Evolutionary conservation across 2,113 vertebrate species (phyloP).

Genomic region (Candoia aspera): DNA sequence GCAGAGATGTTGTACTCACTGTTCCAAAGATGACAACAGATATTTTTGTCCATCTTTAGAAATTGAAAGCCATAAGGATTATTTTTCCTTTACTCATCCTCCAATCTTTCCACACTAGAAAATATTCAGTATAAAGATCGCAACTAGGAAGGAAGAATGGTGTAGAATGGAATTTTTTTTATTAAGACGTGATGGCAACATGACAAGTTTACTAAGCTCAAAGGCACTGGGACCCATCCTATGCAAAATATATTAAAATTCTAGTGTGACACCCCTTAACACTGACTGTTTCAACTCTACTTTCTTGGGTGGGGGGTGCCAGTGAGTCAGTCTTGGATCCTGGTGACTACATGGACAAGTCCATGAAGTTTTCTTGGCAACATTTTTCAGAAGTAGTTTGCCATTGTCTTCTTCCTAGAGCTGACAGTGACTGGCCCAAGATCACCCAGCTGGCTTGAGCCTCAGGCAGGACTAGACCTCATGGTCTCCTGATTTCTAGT

Average conservation of each 20-base stretch:
- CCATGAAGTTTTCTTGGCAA: neutral
- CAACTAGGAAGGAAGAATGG: neutral
- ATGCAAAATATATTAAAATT: neutral
- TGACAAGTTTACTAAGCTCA: neutral
- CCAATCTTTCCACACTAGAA: neutral
- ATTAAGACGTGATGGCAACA: neutral
- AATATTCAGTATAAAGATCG: constrained; percentile 6
- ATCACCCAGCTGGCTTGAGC: neutral
- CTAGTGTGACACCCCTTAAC: neutral
- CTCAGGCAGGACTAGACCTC: neutral
- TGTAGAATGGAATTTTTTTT: neutral
- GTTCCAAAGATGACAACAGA: neutral
- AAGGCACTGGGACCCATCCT: neutral
- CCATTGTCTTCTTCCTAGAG: neutral
- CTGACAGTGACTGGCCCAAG: neutral
- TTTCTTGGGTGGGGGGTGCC: neutral
- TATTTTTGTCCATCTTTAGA: constrained; percentile 24
- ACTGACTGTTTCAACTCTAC: neutral
- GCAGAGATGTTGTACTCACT: neutral
- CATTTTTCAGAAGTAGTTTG: neutral
- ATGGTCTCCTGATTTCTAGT: neutral
- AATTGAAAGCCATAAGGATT: constrained; percentile 1
- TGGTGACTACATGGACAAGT: neutral
- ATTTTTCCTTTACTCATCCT: neutral
- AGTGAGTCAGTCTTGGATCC: neutral